Conservation (phyloP, 2,797 vertebrate genomes). For the Micropoecilia bifurca region DNA sequence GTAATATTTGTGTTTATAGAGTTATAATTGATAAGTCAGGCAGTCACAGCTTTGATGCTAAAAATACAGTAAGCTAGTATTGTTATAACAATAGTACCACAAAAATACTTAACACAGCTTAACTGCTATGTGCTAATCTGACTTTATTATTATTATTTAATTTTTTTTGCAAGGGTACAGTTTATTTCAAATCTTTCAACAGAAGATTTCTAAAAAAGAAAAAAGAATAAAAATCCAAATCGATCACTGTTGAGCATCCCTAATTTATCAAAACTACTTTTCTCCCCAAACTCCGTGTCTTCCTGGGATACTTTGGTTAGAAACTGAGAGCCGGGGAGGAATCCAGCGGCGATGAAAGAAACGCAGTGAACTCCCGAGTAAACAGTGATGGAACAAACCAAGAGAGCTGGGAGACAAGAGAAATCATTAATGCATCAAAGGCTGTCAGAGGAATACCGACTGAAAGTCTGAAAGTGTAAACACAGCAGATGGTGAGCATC, state of each 20-base stretch:
- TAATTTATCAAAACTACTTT: slow-evolving; percentile 44
- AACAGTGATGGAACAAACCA: slow-evolving; percentile 55
- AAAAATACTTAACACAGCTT: neutral
- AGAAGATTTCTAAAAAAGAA: neutral
- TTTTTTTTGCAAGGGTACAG: slow-evolving; percentile 21
- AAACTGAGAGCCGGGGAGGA: slow-evolving; percentile 59
- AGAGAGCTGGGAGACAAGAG: slow-evolving; percentile 52
- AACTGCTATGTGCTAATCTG: neutral
- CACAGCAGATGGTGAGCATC: slow-evolving; percentile 66
- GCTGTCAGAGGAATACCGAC: slow-evolving; percentile 61
- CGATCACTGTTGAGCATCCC: slow-evolving; percentile 30
- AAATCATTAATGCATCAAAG: slow-evolving; percentile 74
- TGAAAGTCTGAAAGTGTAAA: slow-evolving; percentile 62
- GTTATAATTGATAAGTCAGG: no score
- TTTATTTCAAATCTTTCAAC: slow-evolving; percentile 12
- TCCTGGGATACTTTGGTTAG: slow-evolving; percentile 46
- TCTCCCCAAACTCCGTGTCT: slow-evolving; percentile 22
- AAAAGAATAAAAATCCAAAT: slow-evolving; percentile 3
- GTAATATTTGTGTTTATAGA: no score
- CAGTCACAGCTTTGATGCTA: no score
- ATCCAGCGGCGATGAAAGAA: slow-evolving; percentile 72
- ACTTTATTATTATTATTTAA: neutral
- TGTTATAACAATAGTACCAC: no score
- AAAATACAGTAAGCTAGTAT: no score
- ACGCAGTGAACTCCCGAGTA: slow-evolving; percentile 56